Conservation (phyloP, 2,888 invertebrate species). For the Mesoligia furuncula region DNA sequence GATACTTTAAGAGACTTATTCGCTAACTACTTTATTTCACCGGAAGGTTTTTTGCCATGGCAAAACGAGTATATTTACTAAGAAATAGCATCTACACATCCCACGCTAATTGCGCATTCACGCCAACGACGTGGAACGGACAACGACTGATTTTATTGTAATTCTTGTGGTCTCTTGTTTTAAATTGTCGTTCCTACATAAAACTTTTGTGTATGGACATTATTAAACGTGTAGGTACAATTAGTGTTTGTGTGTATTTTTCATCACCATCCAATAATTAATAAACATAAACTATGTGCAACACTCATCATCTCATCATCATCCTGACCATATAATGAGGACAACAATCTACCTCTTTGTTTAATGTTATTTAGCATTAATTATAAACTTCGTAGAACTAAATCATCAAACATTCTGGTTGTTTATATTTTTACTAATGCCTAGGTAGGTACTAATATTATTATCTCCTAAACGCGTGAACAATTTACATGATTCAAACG, state of each 20-base stretch:
- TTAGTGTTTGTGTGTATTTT: constrained; percentile 34
- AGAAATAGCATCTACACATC: constrained; percentile 45
- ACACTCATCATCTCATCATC: constrained; percentile 22
- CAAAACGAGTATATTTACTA: constrained; percentile 43
- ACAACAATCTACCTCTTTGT: constrained; percentile 27
- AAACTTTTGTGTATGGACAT: constrained; percentile 48
- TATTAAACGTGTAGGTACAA: constrained; percentile 48
- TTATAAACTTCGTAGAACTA: constrained; percentile 23
- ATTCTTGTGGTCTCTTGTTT: constrained; percentile 49
- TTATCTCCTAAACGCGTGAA: constrained; percentile 47
- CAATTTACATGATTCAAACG: constrained; percentile 42
- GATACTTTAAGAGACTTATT: constrained; percentile 43
- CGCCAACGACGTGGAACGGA: constrained; percentile 45
- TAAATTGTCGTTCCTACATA: constrained; percentile 48
- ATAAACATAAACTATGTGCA: constrained; percentile 29
- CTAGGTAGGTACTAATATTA: constrained; percentile 2
- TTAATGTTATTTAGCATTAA: constrained; percentile 21
- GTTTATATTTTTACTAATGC: constrained; percentile 19
- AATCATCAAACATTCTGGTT: constrained; percentile 25
- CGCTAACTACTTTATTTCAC: constrained; percentile 42
- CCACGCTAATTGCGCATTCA: constrained; percentile 40
- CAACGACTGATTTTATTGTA: constrained; percentile 54
- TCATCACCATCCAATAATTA: constrained; percentile 9
- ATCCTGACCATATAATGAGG: constrained; percentile 25
- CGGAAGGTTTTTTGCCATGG: constrained; percentile 42